phyloP scores from a whole-genome alignment of 2,888 invertebrate genomes.

The Lochmaea capreae region DNA sequence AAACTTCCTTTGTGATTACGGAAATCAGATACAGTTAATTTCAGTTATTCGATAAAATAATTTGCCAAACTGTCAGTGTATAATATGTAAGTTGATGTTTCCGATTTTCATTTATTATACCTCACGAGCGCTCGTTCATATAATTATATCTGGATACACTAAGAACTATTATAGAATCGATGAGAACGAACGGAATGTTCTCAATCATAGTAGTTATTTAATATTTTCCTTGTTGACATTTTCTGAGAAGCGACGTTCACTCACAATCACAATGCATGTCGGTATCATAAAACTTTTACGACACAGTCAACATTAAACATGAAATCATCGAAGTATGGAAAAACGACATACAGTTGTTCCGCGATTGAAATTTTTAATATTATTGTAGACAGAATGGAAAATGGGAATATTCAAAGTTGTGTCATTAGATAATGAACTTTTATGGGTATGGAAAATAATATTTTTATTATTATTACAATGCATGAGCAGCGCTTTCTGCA shows the following conservation, averaged over 20 bases:
- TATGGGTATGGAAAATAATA: background rate
- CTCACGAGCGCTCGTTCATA: background rate
- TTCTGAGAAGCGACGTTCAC: slow-evolving; percentile 3
- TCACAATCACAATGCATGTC: background rate
- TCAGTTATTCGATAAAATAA: too few relatives aligned
- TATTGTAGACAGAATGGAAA: background rate
- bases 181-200: background rate
- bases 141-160: background rate
- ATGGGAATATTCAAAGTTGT: background rate
- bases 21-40: too few relatives aligned
- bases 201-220: background rate
- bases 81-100: too few relatives aligned
- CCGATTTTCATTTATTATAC: too few relatives aligned
- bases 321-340: slow-evolving; percentile 4
- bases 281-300: slow-evolving; percentile 8
- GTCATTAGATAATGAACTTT: background rate
- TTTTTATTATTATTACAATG: background rate
- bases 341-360: background rate
- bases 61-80: too few relatives aligned
- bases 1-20: too few relatives aligned
- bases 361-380: background rate
- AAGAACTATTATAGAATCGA: slow-evolving; percentile 3
- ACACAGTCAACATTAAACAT: slow-evolving; percentile 5
- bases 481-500: background rate
- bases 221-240: slow-evolving; percentile 11